phyloP scores from a whole-genome alignment of 2,797 vertebrate species.

The Mycteria americana region DNA sequence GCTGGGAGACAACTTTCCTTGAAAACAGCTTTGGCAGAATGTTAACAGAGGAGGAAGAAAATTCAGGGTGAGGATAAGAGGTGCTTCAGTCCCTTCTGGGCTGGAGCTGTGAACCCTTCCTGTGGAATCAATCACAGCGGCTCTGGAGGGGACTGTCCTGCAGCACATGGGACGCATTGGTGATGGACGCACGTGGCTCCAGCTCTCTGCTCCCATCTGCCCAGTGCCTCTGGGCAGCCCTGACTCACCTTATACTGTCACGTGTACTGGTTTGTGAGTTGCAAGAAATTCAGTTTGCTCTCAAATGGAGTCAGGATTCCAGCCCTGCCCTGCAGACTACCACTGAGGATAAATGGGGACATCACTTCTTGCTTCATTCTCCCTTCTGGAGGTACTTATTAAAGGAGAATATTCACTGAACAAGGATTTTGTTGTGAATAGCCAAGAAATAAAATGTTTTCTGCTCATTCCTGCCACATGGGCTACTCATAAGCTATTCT shows the following conservation, averaged over 20 bases:
- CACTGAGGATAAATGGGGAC: background rate
- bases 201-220: background rate
- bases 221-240: background rate
- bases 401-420: background rate
- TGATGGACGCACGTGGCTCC: fast-evolving
- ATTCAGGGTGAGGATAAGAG: background rate
- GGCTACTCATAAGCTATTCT: background rate
- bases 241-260: background rate
- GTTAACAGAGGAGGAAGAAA: background rate
- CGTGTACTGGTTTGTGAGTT: background rate
- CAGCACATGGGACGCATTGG: fast-evolving
- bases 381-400: background rate
- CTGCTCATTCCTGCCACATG: background rate
- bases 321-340: background rate
- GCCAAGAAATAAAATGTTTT: background rate
- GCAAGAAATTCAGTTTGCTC: background rate
- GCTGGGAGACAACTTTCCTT: background rate
- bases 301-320: background rate
- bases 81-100: background rate
- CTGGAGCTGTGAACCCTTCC: background rate
- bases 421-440: background rate
- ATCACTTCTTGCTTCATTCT: background rate
- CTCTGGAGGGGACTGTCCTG: background rate
- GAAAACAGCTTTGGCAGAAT: background rate
- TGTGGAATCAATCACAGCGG: background rate